Evolutionary conservation across 2,113 vertebrate species (phyloP).

Genomic region (Oenanthe oenanthe): DNA sequence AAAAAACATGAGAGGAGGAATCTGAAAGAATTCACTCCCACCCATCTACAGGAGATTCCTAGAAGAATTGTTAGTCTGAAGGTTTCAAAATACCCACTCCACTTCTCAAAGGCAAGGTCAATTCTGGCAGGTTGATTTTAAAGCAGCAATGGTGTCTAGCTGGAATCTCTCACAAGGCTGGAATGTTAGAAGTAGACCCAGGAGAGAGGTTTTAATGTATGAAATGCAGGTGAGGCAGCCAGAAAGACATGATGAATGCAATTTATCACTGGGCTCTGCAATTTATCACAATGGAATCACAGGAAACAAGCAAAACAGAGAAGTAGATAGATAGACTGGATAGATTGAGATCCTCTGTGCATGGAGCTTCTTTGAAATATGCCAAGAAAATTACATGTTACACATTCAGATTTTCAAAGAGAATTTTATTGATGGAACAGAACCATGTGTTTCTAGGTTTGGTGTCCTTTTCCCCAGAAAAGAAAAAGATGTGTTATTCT

Average conservation of each 20-base stretch:
- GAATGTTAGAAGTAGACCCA: constrained; percentile 61
- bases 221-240: constrained; percentile 60
- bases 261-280: constrained; percentile 60
- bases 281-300: constrained; percentile 57
- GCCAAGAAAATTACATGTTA: constrained; percentile 5
- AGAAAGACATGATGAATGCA: constrained; percentile 55
- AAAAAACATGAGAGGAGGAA: constrained; percentile 22
- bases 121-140: constrained; percentile 56
- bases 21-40: constrained; percentile 54
- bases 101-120: constrained; percentile 35
- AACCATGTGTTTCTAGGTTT: not conserved
- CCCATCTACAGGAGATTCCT: constrained; percentile 41
- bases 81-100: constrained; percentile 13
- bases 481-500: not conserved
- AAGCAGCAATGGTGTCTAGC: constrained; percentile 5
- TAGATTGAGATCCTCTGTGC: constrained; percentile 20
- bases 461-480: not conserved
- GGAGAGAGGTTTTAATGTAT: constrained; percentile 54
- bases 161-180: constrained; percentile 59
- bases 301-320: constrained; percentile 53
- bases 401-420: constrained; percentile 1
- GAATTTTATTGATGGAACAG: not conserved
- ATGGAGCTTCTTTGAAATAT: constrained; percentile 25
- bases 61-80: constrained; percentile 28
- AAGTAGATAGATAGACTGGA: constrained; percentile 35